phyloP scores from a whole-genome alignment of 2,888 invertebrate genomes.

The Bombylius major region DNA sequence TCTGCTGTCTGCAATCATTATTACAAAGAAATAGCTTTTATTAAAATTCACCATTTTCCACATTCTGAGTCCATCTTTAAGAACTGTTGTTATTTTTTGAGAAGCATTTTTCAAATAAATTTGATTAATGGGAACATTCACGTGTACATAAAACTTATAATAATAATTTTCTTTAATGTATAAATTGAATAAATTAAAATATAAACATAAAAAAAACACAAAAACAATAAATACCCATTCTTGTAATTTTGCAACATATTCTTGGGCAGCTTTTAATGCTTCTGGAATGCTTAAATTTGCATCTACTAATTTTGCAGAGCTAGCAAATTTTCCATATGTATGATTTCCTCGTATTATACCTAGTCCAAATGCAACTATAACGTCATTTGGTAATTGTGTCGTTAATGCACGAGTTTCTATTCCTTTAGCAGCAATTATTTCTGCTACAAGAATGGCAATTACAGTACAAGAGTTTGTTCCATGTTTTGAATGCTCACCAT shows the following conservation, averaged over 20 bases:
- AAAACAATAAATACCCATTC: conserved; percentile 2
- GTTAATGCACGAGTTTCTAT: conserved; percentile 12
- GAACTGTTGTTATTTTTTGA: conserved; percentile 5
- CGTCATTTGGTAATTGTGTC: conserved; percentile 22
- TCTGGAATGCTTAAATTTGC: conserved; percentile 43
- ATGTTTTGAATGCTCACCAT: conserved; percentile 38
- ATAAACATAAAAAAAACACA: not conserved
- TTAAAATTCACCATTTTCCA: conserved; percentile 8
- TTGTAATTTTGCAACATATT: not conserved
- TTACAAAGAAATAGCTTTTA: conserved; percentile 10
- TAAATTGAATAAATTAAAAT: not conserved
- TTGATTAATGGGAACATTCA: conserved; percentile 1
- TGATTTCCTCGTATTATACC: conserved; percentile 47
- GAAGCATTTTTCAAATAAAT: not conserved
- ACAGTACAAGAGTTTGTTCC: conserved; percentile 50
- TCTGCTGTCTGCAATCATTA: conserved; percentile 12
- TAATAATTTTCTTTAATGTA: too few relatives aligned
- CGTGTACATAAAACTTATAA: conserved; percentile 10
- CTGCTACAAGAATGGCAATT: conserved; percentile 45
- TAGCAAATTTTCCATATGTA: conserved; percentile 39
- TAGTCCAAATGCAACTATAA: conserved; percentile 40
- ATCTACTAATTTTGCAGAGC: conserved; percentile 32
- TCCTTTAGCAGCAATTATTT: conserved; percentile 29
- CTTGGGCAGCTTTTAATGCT: conserved; percentile 28
- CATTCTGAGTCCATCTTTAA: conserved; percentile 10